Percentiles rank a stretch among this genome's conserved stretches.
Conservation (phyloP, 23 tunicate species). For the Styela clava region DNA sequence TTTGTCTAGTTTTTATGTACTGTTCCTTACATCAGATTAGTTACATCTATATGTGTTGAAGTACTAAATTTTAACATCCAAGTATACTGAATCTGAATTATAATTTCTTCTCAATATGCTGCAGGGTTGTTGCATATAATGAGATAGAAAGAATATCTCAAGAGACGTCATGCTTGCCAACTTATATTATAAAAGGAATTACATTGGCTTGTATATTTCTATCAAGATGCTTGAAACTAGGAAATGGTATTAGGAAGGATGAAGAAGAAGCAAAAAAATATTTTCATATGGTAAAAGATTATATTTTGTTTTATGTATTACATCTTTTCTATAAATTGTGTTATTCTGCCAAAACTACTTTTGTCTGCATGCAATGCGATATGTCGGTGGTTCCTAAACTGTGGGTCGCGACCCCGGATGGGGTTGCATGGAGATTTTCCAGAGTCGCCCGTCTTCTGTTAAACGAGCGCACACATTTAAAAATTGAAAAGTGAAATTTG, state of each 20-base stretch:
- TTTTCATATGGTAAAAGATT: slow-evolving; percentile 42
- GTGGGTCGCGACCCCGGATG: too few relatives aligned
- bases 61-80: too few relatives aligned
- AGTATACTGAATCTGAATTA: too few relatives aligned
- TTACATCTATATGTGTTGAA: too few relatives aligned
- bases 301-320: background rate
- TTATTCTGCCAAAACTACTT: background rate
- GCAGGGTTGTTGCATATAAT: slow-evolving; percentile 75
- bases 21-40: too few relatives aligned
- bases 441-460: background rate
- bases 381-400: too few relatives aligned
- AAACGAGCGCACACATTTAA: too few relatives aligned
- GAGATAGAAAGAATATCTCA: slow-evolving; percentile 59
- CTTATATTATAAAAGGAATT: slow-evolving; percentile 79
- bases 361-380: background rate
- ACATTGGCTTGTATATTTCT: slow-evolving; percentile 78
- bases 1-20: too few relatives aligned
- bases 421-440: too few relatives aligned
- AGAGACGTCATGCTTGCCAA: slow-evolving; percentile 67
- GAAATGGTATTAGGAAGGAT: slow-evolving; percentile 81
- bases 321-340: background rate
- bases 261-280: slow-evolving; percentile 77
- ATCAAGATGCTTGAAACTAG: slow-evolving; percentile 72
- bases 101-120: too few relatives aligned
- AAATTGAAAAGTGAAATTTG: too few relatives aligned